Evolutionary conservation across 2,888 invertebrate species (phyloP), one percentile per base, ranked within the genome.

Genomic region (Cryptophagus acutangulus): DNA sequence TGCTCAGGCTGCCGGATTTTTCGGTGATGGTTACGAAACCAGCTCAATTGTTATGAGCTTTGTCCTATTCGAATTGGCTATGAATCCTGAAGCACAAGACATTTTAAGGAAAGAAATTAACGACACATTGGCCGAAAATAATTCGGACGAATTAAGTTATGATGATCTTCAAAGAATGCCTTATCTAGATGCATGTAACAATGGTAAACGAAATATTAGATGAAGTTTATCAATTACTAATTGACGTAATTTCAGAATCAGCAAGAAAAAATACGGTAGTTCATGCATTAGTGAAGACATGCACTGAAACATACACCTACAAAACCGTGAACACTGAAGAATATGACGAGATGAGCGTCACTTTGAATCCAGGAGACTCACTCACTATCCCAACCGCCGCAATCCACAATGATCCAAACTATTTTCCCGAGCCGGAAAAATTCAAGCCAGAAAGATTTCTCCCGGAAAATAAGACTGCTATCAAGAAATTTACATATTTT

Each of bases 1-100:
- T 0, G 71, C 77, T 0, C 77, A 79, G 41, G 72, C 75, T 1
- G 67, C 74, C 14, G 54, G 74, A 1, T 77, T 81, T 49, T 74
- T 74, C 41, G 41, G 71, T 71, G 74, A 74, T 26, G 74, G 73
- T 1, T 73, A 68, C 48, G 72, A 73, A 49, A 74, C 74, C 0
- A 71, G 71, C 10, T 69, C 71, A 0, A 57, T 63, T 1, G 65
- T 67, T 0, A 49, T 73, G 20, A 62, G 61, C 26, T 71, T 66
- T 36, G 40, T 65, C 1, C 52, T 66, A 1, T 71, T 66, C 46
- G 61, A 69, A 17, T 45, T 75, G 13, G 72, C 74, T 0, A 30
- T 38, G 3, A 59, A 74, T 51, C 58, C 55, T 0, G 58, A 67
- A 1, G 47, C 70, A 1, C 74, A 74, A 38, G 29, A 34, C 9